Conservation (phyloP, 2,888 invertebrate genomes). For the Sepiola atlantica region DNA sequence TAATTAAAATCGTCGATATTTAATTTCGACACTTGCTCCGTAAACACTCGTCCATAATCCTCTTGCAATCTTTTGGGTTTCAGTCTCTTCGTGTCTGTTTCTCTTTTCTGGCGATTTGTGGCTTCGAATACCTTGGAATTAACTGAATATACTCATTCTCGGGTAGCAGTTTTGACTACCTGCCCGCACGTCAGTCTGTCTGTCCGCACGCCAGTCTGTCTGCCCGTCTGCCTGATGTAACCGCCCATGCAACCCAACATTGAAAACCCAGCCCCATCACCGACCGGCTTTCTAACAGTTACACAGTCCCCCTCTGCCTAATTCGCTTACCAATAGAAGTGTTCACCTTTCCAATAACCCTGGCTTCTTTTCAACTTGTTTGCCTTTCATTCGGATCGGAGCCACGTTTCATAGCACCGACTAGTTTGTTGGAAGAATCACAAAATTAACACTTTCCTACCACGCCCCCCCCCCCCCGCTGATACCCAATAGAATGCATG, state of each 20-base stretch:
- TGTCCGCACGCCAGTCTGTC: background rate
- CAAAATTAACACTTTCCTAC: background rate
- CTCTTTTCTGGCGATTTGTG: background rate
- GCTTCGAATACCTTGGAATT: background rate
- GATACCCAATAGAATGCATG: background rate
- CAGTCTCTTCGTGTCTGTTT: background rate
- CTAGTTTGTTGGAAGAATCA: background rate
- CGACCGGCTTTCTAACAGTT: background rate
- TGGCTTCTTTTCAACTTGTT: background rate
- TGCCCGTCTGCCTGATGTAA: background rate
- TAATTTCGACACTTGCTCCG: background rate
- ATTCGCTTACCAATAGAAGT: background rate
- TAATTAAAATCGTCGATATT: background rate
- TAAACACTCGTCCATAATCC: background rate
- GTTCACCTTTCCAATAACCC: background rate
- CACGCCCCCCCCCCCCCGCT: background rate
- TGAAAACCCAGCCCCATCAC: background rate
- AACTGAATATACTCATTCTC: background rate
- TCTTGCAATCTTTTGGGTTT: background rate
- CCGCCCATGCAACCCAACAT: background rate
- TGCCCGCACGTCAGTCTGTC: background rate
- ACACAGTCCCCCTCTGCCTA: background rate
- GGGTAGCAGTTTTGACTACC: constrained; percentile 1
- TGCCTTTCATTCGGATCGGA: background rate
- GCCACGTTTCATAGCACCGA: background rate